A percentile compares a stretch with the other conserved stretches of the same genome.
These are phyloP conservation scores for Erannis defoliaria DNA, from an alignment of 2,888 invertebrate species.

Conservation along the genomic window DNA sequence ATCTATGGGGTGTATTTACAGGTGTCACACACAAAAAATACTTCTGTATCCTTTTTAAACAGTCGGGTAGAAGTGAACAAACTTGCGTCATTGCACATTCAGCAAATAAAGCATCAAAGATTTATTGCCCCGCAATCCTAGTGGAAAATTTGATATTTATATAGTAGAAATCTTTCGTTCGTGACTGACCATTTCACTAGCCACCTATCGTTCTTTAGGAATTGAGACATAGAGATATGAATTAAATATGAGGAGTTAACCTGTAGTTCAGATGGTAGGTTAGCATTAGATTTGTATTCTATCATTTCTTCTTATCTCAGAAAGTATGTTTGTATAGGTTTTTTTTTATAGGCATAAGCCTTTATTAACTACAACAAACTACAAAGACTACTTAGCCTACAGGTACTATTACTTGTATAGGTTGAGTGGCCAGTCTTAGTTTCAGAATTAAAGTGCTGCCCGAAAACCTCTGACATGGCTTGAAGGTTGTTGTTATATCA, in stretches of 20 bases:
- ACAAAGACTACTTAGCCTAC: no score
- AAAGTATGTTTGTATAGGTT: background rate
- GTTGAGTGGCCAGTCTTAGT: no score
- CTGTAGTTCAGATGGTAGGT: conserved; percentile 1
- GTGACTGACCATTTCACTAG: conserved; percentile 11
- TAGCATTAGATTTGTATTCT: background rate
- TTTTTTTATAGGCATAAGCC: no score
- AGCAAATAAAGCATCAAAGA: conserved; percentile 10
- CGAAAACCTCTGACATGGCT: no score
- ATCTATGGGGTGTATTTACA: no score
- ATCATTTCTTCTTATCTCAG: background rate
- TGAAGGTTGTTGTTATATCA: no score
- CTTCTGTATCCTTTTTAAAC: no score
- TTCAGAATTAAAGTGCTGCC: no score
- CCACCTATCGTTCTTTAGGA: conserved; percentile 26
- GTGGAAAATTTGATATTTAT: conserved; percentile 29
- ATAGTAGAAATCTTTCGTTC: conserved; percentile 11
- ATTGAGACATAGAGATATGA: conserved; percentile 38
- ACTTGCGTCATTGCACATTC: background rate
- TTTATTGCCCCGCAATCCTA: conserved; percentile 3
- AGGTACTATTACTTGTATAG: no score
- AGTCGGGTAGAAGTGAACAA: background rate
- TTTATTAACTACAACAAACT: no score
- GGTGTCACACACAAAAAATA: background rate
- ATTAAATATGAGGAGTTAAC: conserved; percentile 36